These are phyloP conservation scores for Pangasianodon gigas DNA, from an alignment of 2,113 vertebrate species.

Conservation along the genomic window DNA sequence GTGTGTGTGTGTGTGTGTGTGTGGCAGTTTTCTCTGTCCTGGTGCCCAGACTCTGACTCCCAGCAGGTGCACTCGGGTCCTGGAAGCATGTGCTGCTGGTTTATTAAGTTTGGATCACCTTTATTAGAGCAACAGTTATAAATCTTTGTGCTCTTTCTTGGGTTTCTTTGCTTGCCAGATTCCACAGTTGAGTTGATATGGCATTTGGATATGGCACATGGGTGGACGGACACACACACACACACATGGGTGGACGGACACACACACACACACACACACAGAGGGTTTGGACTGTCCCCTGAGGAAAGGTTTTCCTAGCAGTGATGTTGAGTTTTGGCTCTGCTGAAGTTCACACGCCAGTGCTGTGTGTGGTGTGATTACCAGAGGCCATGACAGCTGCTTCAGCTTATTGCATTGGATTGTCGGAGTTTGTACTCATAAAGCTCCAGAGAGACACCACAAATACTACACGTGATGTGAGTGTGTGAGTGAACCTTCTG, in stretches of 20 bases:
- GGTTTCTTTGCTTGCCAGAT: background rate
- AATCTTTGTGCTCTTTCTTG: background rate
- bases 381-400: constrained; percentile 68
- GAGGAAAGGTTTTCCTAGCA: constrained; percentile 20
- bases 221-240: background rate
- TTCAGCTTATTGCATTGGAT: constrained; percentile 65
- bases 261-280: background rate
- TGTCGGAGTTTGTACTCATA: background rate
- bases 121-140: constrained; percentile 5
- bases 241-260: background rate
- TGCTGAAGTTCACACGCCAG: constrained; percentile 31
- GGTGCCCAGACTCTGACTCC: constrained; percentile 8
- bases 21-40: background rate
- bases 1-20: background rate
- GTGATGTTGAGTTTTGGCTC: constrained; percentile 11
- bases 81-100: background rate
- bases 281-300: background rate
- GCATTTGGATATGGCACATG: background rate
- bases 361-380: constrained; percentile 62
- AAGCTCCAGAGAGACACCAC: background rate
- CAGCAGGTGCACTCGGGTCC: background rate
- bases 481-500: background rate
- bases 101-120: background rate
- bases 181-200: background rate
- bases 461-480: background rate